A percentile compares a stretch with the other conserved stretches of the same genome.
phyloP scores from a whole-genome alignment of 2,113 vertebrate genomes.

The Tragelaphus imberbis region DNA sequence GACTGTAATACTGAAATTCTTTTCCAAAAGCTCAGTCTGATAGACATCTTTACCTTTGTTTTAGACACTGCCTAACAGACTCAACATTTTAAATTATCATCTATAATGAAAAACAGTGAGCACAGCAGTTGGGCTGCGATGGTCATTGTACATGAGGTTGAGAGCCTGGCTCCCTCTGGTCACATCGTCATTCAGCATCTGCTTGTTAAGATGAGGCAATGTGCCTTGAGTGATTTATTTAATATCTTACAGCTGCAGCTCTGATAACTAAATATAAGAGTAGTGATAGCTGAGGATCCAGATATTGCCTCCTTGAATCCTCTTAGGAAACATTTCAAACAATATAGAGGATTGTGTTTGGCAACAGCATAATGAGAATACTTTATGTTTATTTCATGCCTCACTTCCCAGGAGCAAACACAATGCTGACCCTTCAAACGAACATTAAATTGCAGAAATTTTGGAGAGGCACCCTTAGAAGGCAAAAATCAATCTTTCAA shows the following conservation, averaged over 20 bases:
- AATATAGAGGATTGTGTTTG: not conserved
- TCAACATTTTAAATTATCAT: not conserved
- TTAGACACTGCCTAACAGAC: not conserved
- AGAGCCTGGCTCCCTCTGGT: not conserved
- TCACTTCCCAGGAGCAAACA: not conserved
- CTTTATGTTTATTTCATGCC: not conserved
- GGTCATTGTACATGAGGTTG: not conserved
- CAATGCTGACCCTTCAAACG: not conserved
- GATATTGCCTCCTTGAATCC: constrained; percentile 14
- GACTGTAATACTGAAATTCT: not conserved
- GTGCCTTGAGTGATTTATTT: not conserved
- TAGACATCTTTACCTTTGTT: not conserved
- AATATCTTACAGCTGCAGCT: not conserved
- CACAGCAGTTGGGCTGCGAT: not conserved
- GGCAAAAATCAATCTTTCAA: not conserved
- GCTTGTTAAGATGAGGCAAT: not conserved
- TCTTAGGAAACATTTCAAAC: constrained; percentile 20
- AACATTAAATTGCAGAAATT: not conserved
- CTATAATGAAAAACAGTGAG: not conserved
- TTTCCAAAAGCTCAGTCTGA: not conserved
- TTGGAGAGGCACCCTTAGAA: not conserved
- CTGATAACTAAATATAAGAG: constrained; percentile 19
- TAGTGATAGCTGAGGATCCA: not conserved
- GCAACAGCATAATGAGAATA: not conserved
- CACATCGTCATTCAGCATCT: not conserved